Conservation (phyloP, 2,113 vertebrate species). For the Climacteris rufus region DNA sequence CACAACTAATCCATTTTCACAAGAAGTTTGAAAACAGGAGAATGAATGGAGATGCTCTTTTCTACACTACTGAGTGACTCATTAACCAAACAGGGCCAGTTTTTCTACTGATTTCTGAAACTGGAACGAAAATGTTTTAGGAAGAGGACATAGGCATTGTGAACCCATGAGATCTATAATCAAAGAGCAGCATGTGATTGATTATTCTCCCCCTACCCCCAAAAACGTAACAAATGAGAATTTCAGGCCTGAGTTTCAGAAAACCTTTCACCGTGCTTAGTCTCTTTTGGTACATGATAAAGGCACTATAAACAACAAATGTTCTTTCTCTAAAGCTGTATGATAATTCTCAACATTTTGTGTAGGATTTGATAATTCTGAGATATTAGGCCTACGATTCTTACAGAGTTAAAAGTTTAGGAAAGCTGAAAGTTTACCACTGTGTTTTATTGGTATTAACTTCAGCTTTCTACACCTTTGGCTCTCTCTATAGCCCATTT, state of each 20-base stretch:
- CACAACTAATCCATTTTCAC: background rate
- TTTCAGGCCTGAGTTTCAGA: background rate
- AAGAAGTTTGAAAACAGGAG: background rate
- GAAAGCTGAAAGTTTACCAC: background rate
- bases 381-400: background rate
- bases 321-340: background rate
- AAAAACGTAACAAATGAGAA: background rate
- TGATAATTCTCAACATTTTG: background rate
- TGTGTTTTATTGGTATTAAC: background rate
- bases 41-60: background rate
- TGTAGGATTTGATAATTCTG: background rate
- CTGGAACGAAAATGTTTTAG: background rate
- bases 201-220: background rate
- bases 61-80: background rate
- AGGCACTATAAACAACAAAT: background rate
- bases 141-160: background rate
- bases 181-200: background rate
- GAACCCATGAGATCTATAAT: background rate
- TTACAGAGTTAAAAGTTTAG: background rate
- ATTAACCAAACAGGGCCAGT: background rate
- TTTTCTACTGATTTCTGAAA: background rate
- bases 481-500: background rate
- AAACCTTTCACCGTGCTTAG: background rate
- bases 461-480: background rate
- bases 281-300: background rate